Evolutionary conservation across 2,113 vertebrate genomes (phyloP), one percentile per base, ranked within the genome.

Genomic region (Syrmaticus mikado): DNA sequence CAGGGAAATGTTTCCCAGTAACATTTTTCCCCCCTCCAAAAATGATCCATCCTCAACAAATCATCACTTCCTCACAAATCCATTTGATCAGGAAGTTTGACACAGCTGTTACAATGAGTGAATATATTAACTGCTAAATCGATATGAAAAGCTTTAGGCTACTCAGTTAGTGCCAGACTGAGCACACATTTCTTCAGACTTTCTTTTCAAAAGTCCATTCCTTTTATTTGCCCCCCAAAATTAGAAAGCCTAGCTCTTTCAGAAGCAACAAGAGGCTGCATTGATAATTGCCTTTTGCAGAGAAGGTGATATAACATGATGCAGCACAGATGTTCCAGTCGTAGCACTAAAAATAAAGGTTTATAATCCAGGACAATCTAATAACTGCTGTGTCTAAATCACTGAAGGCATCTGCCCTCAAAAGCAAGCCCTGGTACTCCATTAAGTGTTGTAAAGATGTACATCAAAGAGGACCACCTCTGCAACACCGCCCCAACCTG

Each of bases 101-200:
- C 41, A 28, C 41, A 4, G 4, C 24, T 13, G 27, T 17, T 48
- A 25, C 0, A 0, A 11, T 2, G 18, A 75, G 28, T 1, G 3
- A 30, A 30, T 76, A 61, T 41, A 61, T 66, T 52, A n/a, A 28
- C 72, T 34, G 2, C 32, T 30, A 41, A 79, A 85, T 60, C 67
- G 38, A 48, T 6, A 11, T 1, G 4, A 27, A 79, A 72, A 92
- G 41, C 66, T 60, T 17, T 16, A 36, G 75, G 57, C 66, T 71
- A 50, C 34, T 57, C 5, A 32, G 25, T 20, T 62, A 61, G 18
- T 4, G 2, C 9, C 8, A 52, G 40, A 71, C 45, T 2, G 36
- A n/a, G 10, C 48, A 38, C 8, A 34, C 15, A 22, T 57, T 61
- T 53, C 66, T 34, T 12, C 10, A 87, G 74, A 41, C 2, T 3